Evolutionary conservation across 2,797 vertebrate species (phyloP), one percentile per base, ranked within the genome.

Genomic region (Muscicapa striata): DNA sequence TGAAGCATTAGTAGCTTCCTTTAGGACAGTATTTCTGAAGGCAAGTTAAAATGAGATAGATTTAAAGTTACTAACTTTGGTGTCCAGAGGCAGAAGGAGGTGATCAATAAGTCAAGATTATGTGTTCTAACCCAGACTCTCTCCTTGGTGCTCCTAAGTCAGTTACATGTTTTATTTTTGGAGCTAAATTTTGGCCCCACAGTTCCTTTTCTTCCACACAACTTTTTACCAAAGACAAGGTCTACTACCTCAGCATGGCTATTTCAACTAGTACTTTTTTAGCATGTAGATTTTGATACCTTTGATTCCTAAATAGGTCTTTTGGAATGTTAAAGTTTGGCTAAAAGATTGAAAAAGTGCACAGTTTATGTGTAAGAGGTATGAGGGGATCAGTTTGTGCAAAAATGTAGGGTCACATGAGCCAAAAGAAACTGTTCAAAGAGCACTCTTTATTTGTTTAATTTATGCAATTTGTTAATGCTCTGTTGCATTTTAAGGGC

Each of bases 391-490:
- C 30, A 29, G 23, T 59, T 89, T 91, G 58, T 84, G 55, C 58
- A 38, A 58, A 87, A 34, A 19, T 29, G 15, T 36, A 76, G 36
- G n/a, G 24, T 46, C 41, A n/a, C 27, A 9, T n/a, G 51, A 84
- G 27, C 38, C 68, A 62, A 85, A 89, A 57, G 67, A 61, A 38
- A 5, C 64, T 58, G 24, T 26, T 89, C 61, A 67, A 46, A 77
- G 61, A 83, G 11, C 26, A 27, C 58, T 68, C 57, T 90, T 51
- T 66, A 62, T 68, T 49, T 40, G 15, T 49, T 49, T 68, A 78
- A 87, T 78, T 92, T 48, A 55, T 79, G 79, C 84, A 83, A 55
- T 93, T 94, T 77, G 27, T 76, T 91, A 86, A 84, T 92, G 70
- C 89, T 91, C 24, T 6, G 6, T 38, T 94, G 87, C 63, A 61